These are phyloP conservation scores for Helarctos malayanus DNA, from an alignment of 2,797 vertebrate genomes.

Conservation along the genomic window DNA sequence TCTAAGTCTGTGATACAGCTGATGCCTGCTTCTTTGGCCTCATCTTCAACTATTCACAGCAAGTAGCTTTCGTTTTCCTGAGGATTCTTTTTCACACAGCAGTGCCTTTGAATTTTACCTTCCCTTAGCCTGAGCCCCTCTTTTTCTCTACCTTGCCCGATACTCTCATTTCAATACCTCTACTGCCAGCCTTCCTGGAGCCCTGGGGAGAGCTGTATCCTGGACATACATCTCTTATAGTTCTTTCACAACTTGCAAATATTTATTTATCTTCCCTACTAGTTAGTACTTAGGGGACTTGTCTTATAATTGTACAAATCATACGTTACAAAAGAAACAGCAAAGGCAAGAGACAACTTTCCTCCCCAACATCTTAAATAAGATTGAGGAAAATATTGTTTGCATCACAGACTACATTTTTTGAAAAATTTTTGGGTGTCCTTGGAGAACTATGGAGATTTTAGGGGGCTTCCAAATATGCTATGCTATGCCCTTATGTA, in stretches of 20 bases:
- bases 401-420: slow-evolving; percentile 42
- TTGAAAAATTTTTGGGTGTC: background rate
- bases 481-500: background rate
- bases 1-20: background rate
- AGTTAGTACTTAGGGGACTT: slow-evolving; percentile 49
- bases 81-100: background rate
- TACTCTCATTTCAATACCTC: slow-evolving; percentile 31
- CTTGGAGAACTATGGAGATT: background rate
- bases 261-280: slow-evolving; percentile 69
- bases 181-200: background rate
- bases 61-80: background rate
- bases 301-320: slow-evolving; percentile 71
- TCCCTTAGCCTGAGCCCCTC: background rate
- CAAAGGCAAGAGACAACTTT: slow-evolving; percentile 47
- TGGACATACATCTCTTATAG: background rate
- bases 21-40: background rate
- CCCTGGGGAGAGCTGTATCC: background rate
- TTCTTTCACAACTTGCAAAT: slow-evolving; percentile 55
- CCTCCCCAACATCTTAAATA: slow-evolving; percentile 34
- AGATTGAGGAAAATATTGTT: slow-evolving; percentile 60
- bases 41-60: background rate
- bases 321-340: slow-evolving; percentile 67
- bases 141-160: background rate
- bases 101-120: background rate
- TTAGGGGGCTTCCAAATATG: background rate